A percentile compares a stretch with the other conserved stretches of the same genome.
Conservation (phyloP, 2,797 vertebrate species). For the Cottoperca gobio region DNA sequence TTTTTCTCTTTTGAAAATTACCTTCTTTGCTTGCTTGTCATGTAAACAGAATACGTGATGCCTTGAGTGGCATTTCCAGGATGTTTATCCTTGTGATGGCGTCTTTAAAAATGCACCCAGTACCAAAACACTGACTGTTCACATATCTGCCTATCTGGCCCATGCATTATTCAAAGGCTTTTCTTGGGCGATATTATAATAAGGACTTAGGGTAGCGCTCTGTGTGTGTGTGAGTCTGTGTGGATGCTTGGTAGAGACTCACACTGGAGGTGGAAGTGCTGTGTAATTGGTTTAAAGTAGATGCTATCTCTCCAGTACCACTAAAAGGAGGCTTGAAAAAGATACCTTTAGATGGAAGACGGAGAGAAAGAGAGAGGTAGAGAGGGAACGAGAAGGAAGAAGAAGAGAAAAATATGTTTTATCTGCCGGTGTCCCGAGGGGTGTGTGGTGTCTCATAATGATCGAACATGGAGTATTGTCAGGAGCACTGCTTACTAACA, state of each 20-base stretch:
- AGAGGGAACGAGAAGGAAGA: slow-evolving; percentile 50
- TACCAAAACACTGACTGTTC: slow-evolving; percentile 79
- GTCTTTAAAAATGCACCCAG: slow-evolving; percentile 78
- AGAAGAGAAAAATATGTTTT: slow-evolving; percentile 67
- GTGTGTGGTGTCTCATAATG: slow-evolving; percentile 77
- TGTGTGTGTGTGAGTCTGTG: slow-evolving; percentile 37
- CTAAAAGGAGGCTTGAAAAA: slow-evolving; percentile 81
- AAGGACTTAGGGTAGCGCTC: slow-evolving; percentile 73
- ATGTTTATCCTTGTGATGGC: slow-evolving; percentile 84
- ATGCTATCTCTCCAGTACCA: slow-evolving; percentile 78
- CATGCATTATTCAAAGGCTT: slow-evolving; percentile 88
- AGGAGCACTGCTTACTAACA: slow-evolving; percentile 82
- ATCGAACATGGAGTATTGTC: slow-evolving; percentile 82
- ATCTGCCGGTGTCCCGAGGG: slow-evolving; percentile 71
- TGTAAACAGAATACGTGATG: slow-evolving; percentile 87
- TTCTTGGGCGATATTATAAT: slow-evolving; percentile 84
- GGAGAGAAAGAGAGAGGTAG: slow-evolving; percentile 49
- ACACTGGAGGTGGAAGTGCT: slow-evolving; percentile 79
- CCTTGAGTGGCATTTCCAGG: slow-evolving; percentile 83
- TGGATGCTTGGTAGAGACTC: slow-evolving; percentile 67
- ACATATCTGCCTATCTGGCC: slow-evolving; percentile 82
- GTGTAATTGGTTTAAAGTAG: slow-evolving; percentile 89
- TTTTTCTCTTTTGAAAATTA: slow-evolving; percentile 82
- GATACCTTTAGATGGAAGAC: slow-evolving; percentile 72
- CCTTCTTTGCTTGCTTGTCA: slow-evolving; percentile 81